These are phyloP conservation scores for Drosophila bocqueti DNA, from an alignment of 1,140 invertebrate genomes.

Conservation along the genomic window DNA sequence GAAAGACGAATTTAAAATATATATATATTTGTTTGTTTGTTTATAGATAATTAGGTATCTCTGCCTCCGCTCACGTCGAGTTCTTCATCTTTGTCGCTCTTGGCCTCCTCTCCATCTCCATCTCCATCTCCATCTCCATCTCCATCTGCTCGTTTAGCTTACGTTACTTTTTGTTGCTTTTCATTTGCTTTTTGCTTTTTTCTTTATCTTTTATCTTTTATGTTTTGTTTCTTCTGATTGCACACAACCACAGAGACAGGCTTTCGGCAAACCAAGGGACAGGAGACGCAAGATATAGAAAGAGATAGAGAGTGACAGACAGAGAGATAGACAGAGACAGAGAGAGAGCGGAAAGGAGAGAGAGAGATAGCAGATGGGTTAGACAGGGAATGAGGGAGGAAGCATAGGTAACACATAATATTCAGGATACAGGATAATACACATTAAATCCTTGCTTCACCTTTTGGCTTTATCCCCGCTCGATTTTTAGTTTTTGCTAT, in stretches of 20 bases:
- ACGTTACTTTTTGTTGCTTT: conserved; percentile 20
- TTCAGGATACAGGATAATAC: not conserved
- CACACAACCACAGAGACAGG: conserved; percentile 70
- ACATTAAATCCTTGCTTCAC: conserved; percentile 4
- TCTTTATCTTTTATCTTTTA: not conserved
- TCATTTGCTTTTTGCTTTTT: not conserved
- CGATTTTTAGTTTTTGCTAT: conserved; percentile 3
- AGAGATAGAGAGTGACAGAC: not conserved
- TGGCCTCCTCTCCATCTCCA: not conserved
- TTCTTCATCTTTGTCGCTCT: conserved; percentile 11
- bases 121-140: not conserved
- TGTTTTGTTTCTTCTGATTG: conserved; percentile 37
- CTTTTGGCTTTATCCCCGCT: conserved; percentile 9
- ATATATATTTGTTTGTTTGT: conserved; percentile 13
- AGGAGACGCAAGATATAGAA: not conserved
- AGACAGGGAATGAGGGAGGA: not conserved
- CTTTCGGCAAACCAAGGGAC: conserved; percentile 64
- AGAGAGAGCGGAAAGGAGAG: not conserved
- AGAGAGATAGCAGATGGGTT: not conserved
- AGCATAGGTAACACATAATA: conserved; percentile 11
- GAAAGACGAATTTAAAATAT: conserved; percentile 53
- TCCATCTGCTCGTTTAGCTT: not conserved
- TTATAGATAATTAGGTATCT: conserved; percentile 27
- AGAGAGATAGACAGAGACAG: not conserved
- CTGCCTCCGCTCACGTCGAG: not conserved